Conservation (phyloP, 1,140 invertebrate species). For the Periplaneta americana region DNA sequence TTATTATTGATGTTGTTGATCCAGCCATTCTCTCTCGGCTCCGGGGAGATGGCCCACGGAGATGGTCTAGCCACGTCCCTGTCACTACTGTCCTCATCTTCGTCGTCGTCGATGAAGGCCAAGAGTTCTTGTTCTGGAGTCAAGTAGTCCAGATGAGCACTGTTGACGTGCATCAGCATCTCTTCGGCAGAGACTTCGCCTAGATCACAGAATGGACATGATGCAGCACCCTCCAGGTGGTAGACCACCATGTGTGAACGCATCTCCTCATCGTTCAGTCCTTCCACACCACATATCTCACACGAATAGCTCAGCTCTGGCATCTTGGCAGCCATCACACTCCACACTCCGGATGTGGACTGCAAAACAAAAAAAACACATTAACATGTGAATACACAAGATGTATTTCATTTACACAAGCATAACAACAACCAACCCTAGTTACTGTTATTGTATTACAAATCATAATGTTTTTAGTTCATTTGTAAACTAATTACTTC, state of each 20-base stretch:
- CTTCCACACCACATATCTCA: slow-evolving; percentile 76
- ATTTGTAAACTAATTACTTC: no score
- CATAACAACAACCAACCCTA: no score
- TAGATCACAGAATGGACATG: slow-evolving; percentile 78
- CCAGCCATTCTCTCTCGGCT: slow-evolving; percentile 25
- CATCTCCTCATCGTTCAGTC: slow-evolving; percentile 73
- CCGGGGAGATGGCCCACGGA: slow-evolving; percentile 11
- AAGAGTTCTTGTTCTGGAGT: slow-evolving; percentile 59
- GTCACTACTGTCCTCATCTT: slow-evolving; percentile 46
- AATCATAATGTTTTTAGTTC: no score
- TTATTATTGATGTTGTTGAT: slow-evolving; percentile 43
- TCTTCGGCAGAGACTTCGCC: slow-evolving; percentile 61
- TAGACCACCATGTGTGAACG: slow-evolving; percentile 66
- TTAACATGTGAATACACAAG: no score
- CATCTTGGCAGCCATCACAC: slow-evolving; percentile 32
- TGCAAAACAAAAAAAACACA: background rate
- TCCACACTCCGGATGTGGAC: background rate
- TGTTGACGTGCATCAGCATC: slow-evolving; percentile 72
- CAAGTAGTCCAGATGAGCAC: slow-evolving; percentile 71
- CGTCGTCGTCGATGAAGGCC: slow-evolving; percentile 45
- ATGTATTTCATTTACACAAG: no score
- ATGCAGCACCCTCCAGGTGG: slow-evolving; percentile 68
- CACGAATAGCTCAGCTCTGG: slow-evolving; percentile 52
- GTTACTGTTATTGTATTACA: no score
- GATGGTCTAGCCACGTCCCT: background rate